Conservation (phyloP, 2,797 vertebrate species). For the Acanthiza pusilla region DNA sequence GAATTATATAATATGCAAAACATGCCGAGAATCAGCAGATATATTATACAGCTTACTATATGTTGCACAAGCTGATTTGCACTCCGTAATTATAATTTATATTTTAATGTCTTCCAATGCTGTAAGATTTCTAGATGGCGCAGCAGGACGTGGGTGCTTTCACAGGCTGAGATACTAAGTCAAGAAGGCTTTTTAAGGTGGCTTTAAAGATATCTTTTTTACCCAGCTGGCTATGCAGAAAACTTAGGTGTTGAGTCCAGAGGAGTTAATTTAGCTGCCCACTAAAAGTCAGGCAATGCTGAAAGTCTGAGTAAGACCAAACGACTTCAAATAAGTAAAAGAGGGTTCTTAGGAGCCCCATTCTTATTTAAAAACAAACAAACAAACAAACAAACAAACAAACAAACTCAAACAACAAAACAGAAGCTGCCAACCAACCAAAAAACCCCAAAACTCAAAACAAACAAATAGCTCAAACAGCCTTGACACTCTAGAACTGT, state of each 20-base stretch:
- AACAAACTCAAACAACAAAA: no score
- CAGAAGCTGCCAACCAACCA: not conserved
- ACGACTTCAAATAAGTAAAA: not conserved
- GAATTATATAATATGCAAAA: not conserved
- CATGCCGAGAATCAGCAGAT: not conserved
- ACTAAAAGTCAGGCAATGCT: not conserved
- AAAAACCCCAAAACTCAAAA: not conserved
- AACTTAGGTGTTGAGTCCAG: not conserved
- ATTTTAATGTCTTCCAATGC: not conserved
- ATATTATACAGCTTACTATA: no score
- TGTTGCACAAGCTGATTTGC: not conserved
- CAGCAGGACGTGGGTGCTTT: not conserved
- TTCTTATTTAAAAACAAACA: no score
- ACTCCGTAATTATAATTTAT: not conserved
- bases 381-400: not conserved
- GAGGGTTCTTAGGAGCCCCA: accelerated
- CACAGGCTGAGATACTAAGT: not conserved
- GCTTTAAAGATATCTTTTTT: not conserved
- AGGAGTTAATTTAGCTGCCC: not conserved
- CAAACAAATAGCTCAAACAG: not conserved
- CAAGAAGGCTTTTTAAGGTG: not conserved
- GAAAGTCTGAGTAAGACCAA: not conserved
- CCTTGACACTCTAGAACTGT: not conserved
- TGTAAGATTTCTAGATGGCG: not conserved
- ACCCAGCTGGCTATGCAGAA: not conserved